Base-by-base conservation (phyloP, 2,113 vertebrate species). In the Eretmochelys imbricata region DNA sequence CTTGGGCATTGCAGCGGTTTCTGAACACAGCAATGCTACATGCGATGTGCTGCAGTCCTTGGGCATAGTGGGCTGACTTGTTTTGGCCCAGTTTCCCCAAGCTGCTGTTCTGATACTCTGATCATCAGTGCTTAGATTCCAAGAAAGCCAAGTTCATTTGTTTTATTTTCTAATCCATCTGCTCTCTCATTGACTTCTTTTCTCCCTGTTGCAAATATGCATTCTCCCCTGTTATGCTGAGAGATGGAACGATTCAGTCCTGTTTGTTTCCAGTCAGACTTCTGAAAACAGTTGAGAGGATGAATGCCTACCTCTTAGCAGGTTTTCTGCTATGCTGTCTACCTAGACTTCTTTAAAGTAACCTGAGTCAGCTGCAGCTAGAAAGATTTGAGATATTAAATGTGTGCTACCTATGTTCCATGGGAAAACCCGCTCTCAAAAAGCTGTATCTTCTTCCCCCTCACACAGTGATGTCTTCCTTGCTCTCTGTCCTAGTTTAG, bases 91-190 rank as follows among this genome's bases (percentile, higher is more conserved):
- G 9, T 85, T 94, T 87, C 80, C 29, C 6, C 11, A 49, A 2
- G 49, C 3, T 80, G 17, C 10, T 91, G 5, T 80, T 91, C 59
- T 80, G 55, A 27, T 27, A 6, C 85, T 85, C 49, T 89, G 22
- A 82, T 10, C 87, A 49, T 42, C 79, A 53, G 8, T 14, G 5
- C 20, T 85, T 93, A 49, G 89, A 20, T 80, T 93, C 31, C 65
- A 11, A 8, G 17, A 35, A 0, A 0, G 48, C 27, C 88, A 27
- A 22, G 17, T 86, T 4, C 38, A 6, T 27, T 79, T 38, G 3
- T 10, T 12, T 16, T 2, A 0, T 2, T 3, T 5, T 1, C 5
- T 48, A 27, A 65, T 3, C 46, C 38, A 27, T 1, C 0, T 46
- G 22, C 27, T 88, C 85, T 93, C 13, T 90, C 4, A 48, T n/a